Conservation (phyloP, 1,140 invertebrate species). For the Ceratosolen solmsi region DNA sequence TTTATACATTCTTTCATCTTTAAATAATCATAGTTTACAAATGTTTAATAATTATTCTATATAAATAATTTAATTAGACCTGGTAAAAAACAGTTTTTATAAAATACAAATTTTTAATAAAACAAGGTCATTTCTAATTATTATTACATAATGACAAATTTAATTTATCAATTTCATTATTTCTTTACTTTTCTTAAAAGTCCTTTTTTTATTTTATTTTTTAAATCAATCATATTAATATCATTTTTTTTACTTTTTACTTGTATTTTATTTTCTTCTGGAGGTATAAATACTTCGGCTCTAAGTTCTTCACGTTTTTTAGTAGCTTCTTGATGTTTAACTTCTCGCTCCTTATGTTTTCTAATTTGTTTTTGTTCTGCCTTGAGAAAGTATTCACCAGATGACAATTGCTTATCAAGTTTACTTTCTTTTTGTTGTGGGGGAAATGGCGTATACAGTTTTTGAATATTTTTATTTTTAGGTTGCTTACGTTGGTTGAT, state of each 20-base stretch:
- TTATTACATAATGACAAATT: too few species aligned
- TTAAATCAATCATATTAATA: slow-evolving; percentile 80
- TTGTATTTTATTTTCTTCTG: slow-evolving; percentile 77
- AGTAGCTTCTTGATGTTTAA: slow-evolving; percentile 81
- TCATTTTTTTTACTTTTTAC: slow-evolving; percentile 50
- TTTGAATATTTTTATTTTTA: slow-evolving; percentile 89
- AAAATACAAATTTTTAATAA: too few species aligned
- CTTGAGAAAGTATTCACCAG: slow-evolving; percentile 97
- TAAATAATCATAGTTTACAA: too few species aligned
- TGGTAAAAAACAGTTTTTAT: too few species aligned
- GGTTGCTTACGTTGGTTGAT: slow-evolving; percentile 89
- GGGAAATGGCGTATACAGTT: slow-evolving; percentile 97
- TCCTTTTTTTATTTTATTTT: slow-evolving; percentile 82
- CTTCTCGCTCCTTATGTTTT: slow-evolving; percentile 82
- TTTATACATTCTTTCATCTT: too few species aligned
- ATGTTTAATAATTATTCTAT: too few species aligned
- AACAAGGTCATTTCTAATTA: too few species aligned
- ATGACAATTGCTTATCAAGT: slow-evolving; percentile 93
- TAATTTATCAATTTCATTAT: too few species aligned
- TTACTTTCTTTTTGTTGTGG: slow-evolving; percentile 94
- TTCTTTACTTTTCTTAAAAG: too few species aligned
- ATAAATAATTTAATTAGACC: too few species aligned
- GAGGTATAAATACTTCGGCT: slow-evolving; percentile 87
- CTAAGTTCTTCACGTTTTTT: slow-evolving; percentile 84
- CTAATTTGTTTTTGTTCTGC: slow-evolving; percentile 85